These are phyloP conservation scores for Tupiocoris notatus DNA, from an alignment of 2,888 invertebrate genomes.

Conservation along the genomic window DNA sequence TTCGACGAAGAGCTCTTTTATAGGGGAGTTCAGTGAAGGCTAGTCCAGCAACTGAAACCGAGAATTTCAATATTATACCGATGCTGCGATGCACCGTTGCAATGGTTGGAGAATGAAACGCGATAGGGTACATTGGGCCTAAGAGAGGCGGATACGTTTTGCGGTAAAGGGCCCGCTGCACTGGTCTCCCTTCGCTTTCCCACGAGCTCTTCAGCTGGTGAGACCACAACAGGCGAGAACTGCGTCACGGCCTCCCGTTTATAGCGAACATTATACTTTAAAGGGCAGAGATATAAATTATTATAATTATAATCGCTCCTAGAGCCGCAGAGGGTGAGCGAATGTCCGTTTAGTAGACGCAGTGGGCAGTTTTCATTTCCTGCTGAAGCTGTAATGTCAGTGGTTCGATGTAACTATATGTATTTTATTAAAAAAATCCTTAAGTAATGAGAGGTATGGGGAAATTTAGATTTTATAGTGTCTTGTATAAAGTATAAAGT, in stretches of 20 bases:
- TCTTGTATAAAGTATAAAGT: too few relatives aligned
- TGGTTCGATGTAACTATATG: too few relatives aligned
- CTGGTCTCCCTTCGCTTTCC: conserved; percentile 17
- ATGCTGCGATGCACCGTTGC: not conserved
- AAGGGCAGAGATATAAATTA: not conserved
- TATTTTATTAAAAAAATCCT: too few relatives aligned
- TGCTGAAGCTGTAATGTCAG: too few relatives aligned
- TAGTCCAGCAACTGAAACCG: not conserved
- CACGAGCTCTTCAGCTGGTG: conserved; percentile 8
- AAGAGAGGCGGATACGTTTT: conserved; percentile 7
- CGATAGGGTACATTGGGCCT: too few relatives aligned
- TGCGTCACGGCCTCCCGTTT: not conserved
- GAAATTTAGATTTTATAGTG: too few relatives aligned
- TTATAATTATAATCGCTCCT: not conserved
- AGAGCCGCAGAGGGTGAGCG: too few relatives aligned
- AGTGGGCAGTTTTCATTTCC: too few relatives aligned
- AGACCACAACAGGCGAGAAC: conserved; percentile 20
- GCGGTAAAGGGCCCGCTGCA: conserved; percentile 27
- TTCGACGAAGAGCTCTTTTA: not conserved
- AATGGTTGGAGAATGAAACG: not conserved
- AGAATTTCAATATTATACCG: not conserved
- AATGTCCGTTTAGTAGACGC: too few relatives aligned
- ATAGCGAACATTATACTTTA: not conserved
- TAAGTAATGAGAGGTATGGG: too few relatives aligned
- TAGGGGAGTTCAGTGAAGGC: not conserved